Conservation (phyloP, 2,797 vertebrate species). For the Acrossocheilus fasciatus region DNA sequence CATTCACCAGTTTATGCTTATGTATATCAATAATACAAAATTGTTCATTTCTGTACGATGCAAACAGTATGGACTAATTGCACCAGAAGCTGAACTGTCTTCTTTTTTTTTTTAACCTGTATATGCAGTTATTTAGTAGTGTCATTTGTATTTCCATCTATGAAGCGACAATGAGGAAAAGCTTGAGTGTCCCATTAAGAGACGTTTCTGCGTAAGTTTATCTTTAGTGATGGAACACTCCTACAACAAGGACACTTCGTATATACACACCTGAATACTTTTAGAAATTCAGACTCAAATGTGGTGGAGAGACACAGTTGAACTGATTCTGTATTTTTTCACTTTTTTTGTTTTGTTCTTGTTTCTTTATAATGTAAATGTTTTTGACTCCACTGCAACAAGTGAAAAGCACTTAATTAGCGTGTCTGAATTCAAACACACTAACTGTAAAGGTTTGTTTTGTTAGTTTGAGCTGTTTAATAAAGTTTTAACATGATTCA, state of each 20-base stretch:
- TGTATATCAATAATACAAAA: constrained; percentile 34
- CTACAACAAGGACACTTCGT: constrained; percentile 12
- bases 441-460: constrained; percentile 72
- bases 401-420: constrained; percentile 79
- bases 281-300: constrained; percentile 70
- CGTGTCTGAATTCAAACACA: constrained; percentile 79
- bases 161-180: constrained; percentile 49
- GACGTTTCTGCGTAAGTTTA: constrained; percentile 1
- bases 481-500: constrained; percentile 72
- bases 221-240: constrained; percentile 19
- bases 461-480: constrained; percentile 71
- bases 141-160: constrained; percentile 69
- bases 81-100: constrained; percentile 62
- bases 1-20: constrained; percentile 27
- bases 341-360: constrained; percentile 64
- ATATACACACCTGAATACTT: constrained; percentile 57
- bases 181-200: constrained; percentile 13
- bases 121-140: constrained; percentile 78
- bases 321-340: constrained; percentile 53
- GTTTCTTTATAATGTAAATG: constrained; percentile 70
- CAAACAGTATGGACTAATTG: constrained; percentile 39
- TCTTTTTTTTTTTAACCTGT: constrained; percentile 81
- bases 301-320: constrained; percentile 72
- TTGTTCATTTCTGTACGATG: constrained; percentile 46
- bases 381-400: constrained; percentile 76